Evolutionary conservation across 2,797 vertebrate genomes (phyloP), one percentile per base, ranked within the genome.

Genomic region (Fistularia tabacaria): DNA sequence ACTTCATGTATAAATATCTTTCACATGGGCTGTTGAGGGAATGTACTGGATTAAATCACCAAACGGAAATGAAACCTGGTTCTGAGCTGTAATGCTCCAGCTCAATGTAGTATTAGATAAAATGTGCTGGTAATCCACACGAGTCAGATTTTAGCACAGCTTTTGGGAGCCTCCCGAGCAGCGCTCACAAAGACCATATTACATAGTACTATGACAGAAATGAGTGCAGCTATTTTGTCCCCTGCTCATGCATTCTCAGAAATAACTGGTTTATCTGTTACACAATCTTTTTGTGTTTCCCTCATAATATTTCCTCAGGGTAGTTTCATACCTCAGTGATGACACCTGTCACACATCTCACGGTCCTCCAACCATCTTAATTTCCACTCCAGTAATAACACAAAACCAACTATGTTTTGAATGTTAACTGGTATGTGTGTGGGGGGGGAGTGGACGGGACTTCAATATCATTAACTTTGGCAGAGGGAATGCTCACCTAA

Each of bases 101-200:
- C 44, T 12, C 25, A 9, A 43, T 66, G 67, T 62, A 45, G 62
- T 70, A 65, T 85, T 79, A 63, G 67, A 64, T 77, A 67, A 80
- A 80, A 79, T 59, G 52, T 69, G 54, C 48, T 51, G 45, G 49
- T 83, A 81, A 88, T 87, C 79, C 72, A 56, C 62, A 69, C 42
- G 59, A 63, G 66, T 67, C 59, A 39, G 49, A 62, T 59, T 69
- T 5, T 56, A 36, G 46, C 66, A 44, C 57, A 49, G 52, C 59
- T 73, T 44, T 51, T 45, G 10, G 15, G 15, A 64, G 41, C 59
- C 53, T 61, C 56, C 38, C 51, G 51, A 73, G 61, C 49, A 62
- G 62, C 59, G 50, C 64, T 62, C 51, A 76, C 59, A 73, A 62
- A 76, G 54, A 62, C 62, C 68, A 51, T 57, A 74, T 74, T 63